phyloP scores from a whole-genome alignment of 2,797 vertebrate genomes.

The Basileuterus tristriatus region DNA sequence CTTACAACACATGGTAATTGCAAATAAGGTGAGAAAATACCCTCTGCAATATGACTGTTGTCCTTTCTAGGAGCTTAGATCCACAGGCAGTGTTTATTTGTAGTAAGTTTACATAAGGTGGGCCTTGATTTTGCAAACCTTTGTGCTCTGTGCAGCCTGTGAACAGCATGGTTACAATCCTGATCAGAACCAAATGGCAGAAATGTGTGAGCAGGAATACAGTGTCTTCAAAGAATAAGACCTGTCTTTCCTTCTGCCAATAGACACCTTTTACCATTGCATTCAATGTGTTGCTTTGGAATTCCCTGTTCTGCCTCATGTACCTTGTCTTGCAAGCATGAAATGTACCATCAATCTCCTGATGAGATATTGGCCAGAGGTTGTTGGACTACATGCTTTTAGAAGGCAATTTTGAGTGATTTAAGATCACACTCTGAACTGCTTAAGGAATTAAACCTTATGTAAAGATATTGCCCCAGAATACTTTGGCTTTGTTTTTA shows the following conservation, averaged over 20 bases:
- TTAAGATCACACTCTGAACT: neutral
- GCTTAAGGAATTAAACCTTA: neutral
- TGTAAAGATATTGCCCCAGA: neutral
- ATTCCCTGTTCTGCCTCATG: neutral
- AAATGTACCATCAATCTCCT: neutral
- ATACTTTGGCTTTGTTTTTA: neutral
- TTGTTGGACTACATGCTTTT: neutral
- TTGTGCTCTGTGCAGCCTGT: neutral
- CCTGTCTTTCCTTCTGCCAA: neutral
- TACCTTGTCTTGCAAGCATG: neutral
- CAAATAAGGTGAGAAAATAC: neutral
- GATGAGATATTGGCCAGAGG: neutral
- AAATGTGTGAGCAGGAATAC: neutral
- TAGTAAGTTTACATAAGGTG: neutral
- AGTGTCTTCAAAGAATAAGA: neutral
- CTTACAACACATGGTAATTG: neutral
- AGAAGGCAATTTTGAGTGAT: neutral
- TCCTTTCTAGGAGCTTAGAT: neutral
- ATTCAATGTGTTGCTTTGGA: neutral
- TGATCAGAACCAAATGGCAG: neutral
- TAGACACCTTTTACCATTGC: neutral
- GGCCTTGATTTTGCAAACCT: neutral
- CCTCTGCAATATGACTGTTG: neutral
- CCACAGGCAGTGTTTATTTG: neutral
- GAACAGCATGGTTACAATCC: neutral